Base-by-base conservation (phyloP, 2,888 invertebrate genomes). In the Abrostola triplasia region DNA sequence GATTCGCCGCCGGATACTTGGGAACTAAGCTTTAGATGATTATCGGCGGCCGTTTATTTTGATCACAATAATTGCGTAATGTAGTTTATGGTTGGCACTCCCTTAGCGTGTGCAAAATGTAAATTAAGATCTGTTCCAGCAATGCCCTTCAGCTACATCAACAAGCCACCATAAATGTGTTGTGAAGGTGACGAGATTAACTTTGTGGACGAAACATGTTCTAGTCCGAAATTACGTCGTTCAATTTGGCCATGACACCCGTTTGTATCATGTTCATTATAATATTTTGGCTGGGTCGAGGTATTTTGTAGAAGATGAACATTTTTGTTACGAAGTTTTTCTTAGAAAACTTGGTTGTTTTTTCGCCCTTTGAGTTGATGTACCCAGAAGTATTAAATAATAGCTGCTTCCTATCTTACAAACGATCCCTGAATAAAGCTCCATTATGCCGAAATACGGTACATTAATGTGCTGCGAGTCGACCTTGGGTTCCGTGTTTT, bases 1-100 rank as follows among this genome's bases (percentile, higher is more conserved):
- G 12, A 40, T 59, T 51, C 10, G 35, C 8, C 35, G 11, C 10
- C 54, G 10, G 12, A 59, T 58, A 36, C 37, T 24, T 44, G 5
- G 9, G 56, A 53, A 36, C 52, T 56, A 41, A 44, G 40, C 8
- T 58, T 73, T 59, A 55, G 41, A 55, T 64, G 37, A 48, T 13
- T n/a, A 40, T 65, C 47, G 6, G 35, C 38, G 47, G 24, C 48
- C 73, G 72, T 80, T 79, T 82, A 79, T 83, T 86, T 85, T 87
- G 85, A 90, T 89, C 77, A 80, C 67, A 68, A 77, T 85, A 90
- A 89, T 87, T 87, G 84, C 75, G 60, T 67, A 61, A 69, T 75
- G 80, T 82, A 85, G 62, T 55, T 81, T 81, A 73, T 64, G 80
- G 73, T 61, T 36, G 81, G 72, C 85, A 84, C 89, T 82, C 89